Conservation (phyloP, 2,888 invertebrate genomes). For the Nemotelus pantherinus region DNA sequence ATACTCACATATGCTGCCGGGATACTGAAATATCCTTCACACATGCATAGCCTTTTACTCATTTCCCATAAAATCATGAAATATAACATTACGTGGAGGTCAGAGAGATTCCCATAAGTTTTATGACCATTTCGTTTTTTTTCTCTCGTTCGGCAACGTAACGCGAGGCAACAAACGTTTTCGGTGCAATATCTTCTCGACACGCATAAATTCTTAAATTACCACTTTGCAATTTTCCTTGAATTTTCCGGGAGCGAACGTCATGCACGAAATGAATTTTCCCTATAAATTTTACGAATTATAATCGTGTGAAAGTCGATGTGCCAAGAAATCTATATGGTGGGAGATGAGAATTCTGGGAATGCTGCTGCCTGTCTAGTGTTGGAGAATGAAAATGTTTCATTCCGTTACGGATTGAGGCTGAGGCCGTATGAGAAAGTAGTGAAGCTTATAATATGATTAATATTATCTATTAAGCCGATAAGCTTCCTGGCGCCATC, state of each 20-base stretch:
- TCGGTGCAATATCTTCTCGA: conserved; percentile 15
- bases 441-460: conserved; percentile 11
- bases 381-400: neutral
- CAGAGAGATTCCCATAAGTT: conserved; percentile 9
- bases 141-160: neutral
- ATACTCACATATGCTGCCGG: too few species aligned
- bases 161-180: conserved; percentile 3
- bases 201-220: conserved; percentile 29
- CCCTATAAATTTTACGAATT: too few species aligned
- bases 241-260: neutral
- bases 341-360: too few species aligned
- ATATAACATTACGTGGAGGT: conserved; percentile 19
- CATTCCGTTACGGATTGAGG: neutral
- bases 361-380: too few species aligned
- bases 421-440: neutral
- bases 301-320: too few species aligned
- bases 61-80: conserved; percentile 17
- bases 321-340: too few species aligned
- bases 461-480: conserved; percentile 1
- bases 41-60: too few species aligned
- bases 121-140: conserved; percentile 27
- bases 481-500: neutral
- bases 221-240: conserved; percentile 22
- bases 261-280: neutral
- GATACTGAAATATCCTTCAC: too few species aligned